phyloP scores from a whole-genome alignment of 1,140 invertebrate genomes.

The Agrilus planipennis region DNA sequence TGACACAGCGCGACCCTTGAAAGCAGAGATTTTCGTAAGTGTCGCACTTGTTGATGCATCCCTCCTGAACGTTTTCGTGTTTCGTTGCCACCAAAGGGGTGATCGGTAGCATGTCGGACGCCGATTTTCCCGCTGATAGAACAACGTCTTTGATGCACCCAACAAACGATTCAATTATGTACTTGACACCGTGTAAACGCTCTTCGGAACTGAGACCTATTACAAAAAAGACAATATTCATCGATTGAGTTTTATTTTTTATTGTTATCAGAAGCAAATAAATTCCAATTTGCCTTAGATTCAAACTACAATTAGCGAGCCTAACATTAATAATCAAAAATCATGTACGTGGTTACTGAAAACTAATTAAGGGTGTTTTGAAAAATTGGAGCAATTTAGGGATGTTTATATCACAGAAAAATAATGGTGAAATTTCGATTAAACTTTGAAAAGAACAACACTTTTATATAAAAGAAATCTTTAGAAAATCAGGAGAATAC shows the following conservation, averaged over 20 bases:
- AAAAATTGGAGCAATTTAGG: too few relatives aligned
- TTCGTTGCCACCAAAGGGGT: conserved; percentile 69
- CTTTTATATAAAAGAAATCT: too few relatives aligned
- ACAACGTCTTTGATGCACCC: conserved; percentile 81
- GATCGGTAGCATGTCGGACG: conserved; percentile 65
- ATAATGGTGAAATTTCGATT: too few relatives aligned
- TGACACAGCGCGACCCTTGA: conserved; percentile 70
- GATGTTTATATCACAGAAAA: too few relatives aligned
- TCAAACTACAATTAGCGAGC: too few relatives aligned
- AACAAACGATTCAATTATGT: conserved; percentile 84
- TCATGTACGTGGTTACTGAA: too few relatives aligned
- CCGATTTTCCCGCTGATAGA: conserved; percentile 69
- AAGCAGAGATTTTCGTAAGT: conserved; percentile 73
- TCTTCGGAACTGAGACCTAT: conserved; percentile 76
- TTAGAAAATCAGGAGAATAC: too few relatives aligned
- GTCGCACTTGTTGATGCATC: conserved; percentile 69
- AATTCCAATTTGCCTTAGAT: too few relatives aligned
- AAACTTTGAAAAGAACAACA: too few relatives aligned
- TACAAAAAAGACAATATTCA: conserved; percentile 12
- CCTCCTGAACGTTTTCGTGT: conserved; percentile 76
- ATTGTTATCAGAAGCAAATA: too few relatives aligned
- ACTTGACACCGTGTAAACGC: conserved; percentile 74
- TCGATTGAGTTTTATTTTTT: conserved; percentile 1
- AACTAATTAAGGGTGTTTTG: too few relatives aligned
- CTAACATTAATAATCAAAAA: too few relatives aligned